A percentile compares a stretch with the other conserved stretches of the same genome.
These are phyloP conservation scores for Erebia aethiops DNA, from an alignment of 2,888 invertebrate species.

Conservation along the genomic window DNA sequence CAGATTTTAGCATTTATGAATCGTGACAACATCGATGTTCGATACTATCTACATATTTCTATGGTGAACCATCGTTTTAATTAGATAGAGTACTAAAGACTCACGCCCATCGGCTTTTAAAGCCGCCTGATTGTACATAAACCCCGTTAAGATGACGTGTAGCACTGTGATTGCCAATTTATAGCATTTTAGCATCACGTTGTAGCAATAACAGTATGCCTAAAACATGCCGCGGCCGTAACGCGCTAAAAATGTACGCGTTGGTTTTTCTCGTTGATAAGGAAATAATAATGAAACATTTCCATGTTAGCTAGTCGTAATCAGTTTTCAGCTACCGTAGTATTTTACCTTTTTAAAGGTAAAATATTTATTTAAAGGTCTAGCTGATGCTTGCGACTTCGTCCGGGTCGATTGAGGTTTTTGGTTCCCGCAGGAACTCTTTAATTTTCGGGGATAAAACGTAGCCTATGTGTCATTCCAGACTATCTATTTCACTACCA, in stretches of 20 bases:
- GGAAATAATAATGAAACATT: conserved; percentile 4
- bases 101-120: not conserved
- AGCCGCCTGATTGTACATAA: not conserved
- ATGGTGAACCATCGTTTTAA: not conserved
- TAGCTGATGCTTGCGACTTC: no score
- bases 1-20: not conserved
- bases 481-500: no score
- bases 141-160: conserved; percentile 4
- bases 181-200: conserved; percentile 2
- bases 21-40: not conserved
- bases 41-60: not conserved
- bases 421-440: no score
- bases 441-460: no score
- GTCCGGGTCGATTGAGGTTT: no score
- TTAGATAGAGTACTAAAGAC: not conserved
- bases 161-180: not conserved
- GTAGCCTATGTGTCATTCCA: no score
- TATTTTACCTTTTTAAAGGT: not conserved
- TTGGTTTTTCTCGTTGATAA: conserved; percentile 14
- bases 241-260: not conserved
- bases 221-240: not conserved
- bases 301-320: not conserved
- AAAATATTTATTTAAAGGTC: not conserved
- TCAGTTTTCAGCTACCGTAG: not conserved
- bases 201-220: not conserved